Evolutionary conservation across 1,140 invertebrate species (phyloP).

Genomic region (Vanessa atalanta): DNA sequence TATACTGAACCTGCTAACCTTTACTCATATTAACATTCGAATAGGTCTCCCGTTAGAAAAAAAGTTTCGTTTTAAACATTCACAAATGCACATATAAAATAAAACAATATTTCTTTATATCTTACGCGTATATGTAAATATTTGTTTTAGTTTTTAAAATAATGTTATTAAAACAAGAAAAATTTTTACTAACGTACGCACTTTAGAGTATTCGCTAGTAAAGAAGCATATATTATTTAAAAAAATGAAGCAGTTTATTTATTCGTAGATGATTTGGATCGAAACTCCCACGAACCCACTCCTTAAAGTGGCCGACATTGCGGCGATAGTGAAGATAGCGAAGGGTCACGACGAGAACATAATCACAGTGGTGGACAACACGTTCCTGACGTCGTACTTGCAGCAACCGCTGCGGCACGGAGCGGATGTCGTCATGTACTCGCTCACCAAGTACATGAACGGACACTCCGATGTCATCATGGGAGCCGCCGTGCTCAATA

Average conservation of each 20-base stretch:
- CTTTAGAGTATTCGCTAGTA: too few species aligned
- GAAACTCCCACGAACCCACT: constrained; percentile 99
- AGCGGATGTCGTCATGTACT: constrained; percentile 96
- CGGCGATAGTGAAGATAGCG: constrained; percentile 85
- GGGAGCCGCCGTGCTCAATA: constrained; percentile 92
- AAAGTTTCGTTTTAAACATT: too few species aligned
- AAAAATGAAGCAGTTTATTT: neutral
- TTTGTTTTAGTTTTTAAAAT: too few species aligned
- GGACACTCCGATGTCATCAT: constrained; percentile 99
- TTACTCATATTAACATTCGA: too few species aligned
- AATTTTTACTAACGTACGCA: too few species aligned
- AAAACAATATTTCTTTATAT: too few species aligned
- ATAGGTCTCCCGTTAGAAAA: neutral
- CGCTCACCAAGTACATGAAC: constrained; percentile 99
- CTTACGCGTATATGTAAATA: too few species aligned
- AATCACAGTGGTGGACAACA: constrained; percentile 97
- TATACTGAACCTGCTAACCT: too few species aligned
- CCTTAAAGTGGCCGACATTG: constrained; percentile 95
- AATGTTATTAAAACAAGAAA: too few species aligned
- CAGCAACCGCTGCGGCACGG: constrained; percentile 95
- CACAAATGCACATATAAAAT: too few species aligned
- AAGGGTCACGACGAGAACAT: constrained; percentile 83
- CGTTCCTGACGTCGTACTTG: constrained; percentile 97
- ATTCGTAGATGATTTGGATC: constrained; percentile 93
- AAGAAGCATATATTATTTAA: too few species aligned